These are phyloP conservation scores for Probaryconus sp. DNA, from an alignment of 1,140 invertebrate species.

Conservation along the genomic window DNA sequence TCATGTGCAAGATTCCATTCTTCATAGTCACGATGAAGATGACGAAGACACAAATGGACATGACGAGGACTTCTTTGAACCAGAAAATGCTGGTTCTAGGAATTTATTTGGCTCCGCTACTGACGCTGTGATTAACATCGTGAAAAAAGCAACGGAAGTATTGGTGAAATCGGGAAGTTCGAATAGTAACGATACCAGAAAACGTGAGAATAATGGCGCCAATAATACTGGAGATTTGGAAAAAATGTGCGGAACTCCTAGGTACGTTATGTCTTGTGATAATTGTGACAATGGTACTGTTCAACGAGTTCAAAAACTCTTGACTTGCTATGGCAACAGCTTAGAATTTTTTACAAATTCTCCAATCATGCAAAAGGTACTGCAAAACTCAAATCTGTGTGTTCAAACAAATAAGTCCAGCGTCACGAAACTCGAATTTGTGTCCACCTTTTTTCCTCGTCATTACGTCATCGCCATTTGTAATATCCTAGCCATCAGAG, in stretches of 20 bases:
- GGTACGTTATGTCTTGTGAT: constrained; percentile 84
- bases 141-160: constrained; percentile 91
- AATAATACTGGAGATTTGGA: constrained; percentile 61
- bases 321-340: constrained; percentile 81
- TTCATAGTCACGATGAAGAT: constrained; percentile 75
- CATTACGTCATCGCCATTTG: constrained; percentile 87
- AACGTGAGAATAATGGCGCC: constrained; percentile 66
- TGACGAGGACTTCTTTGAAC: constrained; percentile 76
- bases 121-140: constrained; percentile 91
- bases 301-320: constrained; percentile 82
- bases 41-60: constrained; percentile 83
- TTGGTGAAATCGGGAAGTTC: constrained; percentile 84
- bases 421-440: constrained; percentile 73
- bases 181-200: constrained; percentile 76
- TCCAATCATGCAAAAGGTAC: constrained; percentile 78
- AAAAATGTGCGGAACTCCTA: constrained; percentile 80
- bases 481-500: constrained; percentile 83
- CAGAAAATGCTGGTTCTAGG: constrained; percentile 73
- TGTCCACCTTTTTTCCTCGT: constrained; percentile 80
- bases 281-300: constrained; percentile 84
- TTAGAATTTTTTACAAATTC: constrained; percentile 80
- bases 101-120: constrained; percentile 91
- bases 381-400: constrained; percentile 76
- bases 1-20: constrained; percentile 68
- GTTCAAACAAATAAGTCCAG: constrained; percentile 41